Evolutionary conservation across 2,797 vertebrate genomes (phyloP), one percentile per base, ranked within the genome.

Genomic region (Macrochelys suwanniensis): DNA sequence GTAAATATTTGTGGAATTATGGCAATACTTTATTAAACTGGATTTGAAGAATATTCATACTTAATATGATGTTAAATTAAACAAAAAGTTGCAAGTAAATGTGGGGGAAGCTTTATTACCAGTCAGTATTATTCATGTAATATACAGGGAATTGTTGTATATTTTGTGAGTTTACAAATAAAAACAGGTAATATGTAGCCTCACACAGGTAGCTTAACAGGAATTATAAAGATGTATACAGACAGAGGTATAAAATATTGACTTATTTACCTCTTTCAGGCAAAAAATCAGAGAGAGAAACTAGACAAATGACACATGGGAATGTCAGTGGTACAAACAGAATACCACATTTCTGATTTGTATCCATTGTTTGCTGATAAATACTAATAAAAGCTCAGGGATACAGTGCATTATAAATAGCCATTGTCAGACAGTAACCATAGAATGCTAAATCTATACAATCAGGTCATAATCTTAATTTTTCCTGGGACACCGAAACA

Each of bases 401-500:
- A 78, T 92, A 90, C 81, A 86, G 5, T 17, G 21, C 17, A 80
- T 89, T 90, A 85, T 59, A 87, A 87, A 95, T 4, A 37, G 57
- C 80, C 85, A 79, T 2, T 93, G 87, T 90, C 94, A 87, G 51
- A 51, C 80, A 74, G 61, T 92, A 95, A 97, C 86, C 90, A 56
- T 13, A 86, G 89, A 86, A 90, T 50, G 31, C 45, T 21, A 93
- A 80, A 87, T 89, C 71, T 23, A 28, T 80, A 94, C 96, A 95
- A 97, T 97, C 89, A 87, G 97, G 97, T 98, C 97, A 97, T 85
- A 95, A 59, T 88, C 9, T 5, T 91, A 42, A 31, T 89, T 90
- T 91, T 89, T 86, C 61, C 25, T 80, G 80, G 87, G 97, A 97
- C 97, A 97, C 96, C 98, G 97, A 98, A 98, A 98, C 98, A 97